Evolutionary conservation across 2,113 vertebrate species (phyloP).

Genomic region (Mirza zaza): DNA sequence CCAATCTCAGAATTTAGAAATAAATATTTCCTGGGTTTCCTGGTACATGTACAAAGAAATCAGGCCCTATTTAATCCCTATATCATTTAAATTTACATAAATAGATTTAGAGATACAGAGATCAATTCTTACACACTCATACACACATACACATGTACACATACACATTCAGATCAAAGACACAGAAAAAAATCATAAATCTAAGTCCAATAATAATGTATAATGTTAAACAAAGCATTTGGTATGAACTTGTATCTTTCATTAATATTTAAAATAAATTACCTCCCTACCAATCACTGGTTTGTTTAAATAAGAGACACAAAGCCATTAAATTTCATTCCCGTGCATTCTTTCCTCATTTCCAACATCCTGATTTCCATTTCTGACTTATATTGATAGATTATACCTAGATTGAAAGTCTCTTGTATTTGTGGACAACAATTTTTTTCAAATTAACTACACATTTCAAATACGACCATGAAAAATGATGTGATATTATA

Average conservation of each 20-base stretch:
- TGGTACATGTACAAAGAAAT: neutral
- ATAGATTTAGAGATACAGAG: neutral
- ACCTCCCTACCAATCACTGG: neutral
- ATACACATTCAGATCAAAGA: neutral
- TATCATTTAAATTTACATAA: neutral
- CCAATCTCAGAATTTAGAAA: neutral
- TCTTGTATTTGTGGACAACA: neutral
- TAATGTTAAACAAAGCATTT: neutral
- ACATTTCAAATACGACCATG: neutral
- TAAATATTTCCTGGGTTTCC: neutral
- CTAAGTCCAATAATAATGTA: neutral
- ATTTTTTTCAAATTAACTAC: neutral
- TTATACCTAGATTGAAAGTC: neutral
- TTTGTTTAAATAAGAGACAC: neutral
- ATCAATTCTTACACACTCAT: neutral
- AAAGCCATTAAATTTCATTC: neutral
- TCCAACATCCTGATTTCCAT: neutral
- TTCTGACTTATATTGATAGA: neutral
- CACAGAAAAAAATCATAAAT: neutral
- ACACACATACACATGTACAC: neutral
- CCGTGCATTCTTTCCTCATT: neutral
- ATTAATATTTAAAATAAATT: constrained; percentile 19
- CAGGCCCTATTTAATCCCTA: neutral
- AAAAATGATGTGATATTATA: neutral
- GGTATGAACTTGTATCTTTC: neutral